Percentiles rank a stretch among this genome's conserved stretches.
Conservation (phyloP, 2,113 vertebrate species). For the Heloderma charlesbogerti region DNA sequence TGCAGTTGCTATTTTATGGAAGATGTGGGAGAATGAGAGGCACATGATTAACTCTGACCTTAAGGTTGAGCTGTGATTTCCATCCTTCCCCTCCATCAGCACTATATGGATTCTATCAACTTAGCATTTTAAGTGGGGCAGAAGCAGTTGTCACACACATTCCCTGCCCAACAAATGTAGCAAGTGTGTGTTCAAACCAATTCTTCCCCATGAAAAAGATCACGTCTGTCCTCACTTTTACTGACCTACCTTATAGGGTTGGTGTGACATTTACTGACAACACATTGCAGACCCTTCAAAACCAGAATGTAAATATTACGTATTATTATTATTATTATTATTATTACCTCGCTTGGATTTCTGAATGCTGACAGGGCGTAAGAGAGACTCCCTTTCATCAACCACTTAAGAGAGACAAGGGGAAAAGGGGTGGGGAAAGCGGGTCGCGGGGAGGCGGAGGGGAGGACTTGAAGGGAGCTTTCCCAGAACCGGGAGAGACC, state of each 20-base stretch:
- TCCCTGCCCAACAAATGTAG: background rate
- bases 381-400: background rate
- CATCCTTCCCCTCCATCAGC: no score
- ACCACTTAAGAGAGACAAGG: no score
- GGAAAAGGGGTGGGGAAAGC: rapidly evolving
- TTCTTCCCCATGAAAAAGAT: background rate
- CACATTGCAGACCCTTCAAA: background rate
- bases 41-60: no score
- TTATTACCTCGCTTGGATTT: background rate
- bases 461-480: background rate
- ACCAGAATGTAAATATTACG: background rate
- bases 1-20: background rate
- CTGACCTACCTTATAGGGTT: background rate
- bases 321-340: no score
- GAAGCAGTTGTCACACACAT: background rate
- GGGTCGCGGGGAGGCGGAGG: background rate
- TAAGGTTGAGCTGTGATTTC: no score
- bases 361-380: background rate
- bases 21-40: background rate
- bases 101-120: background rate
- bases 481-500: background rate
- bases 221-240: background rate
- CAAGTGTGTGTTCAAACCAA: no score
- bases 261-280: no score
- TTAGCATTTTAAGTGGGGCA: background rate